Percentiles rank a stretch among this genome's conserved stretches.
phyloP scores from a whole-genome alignment of 2,888 invertebrate genomes.

The Tineola bisselliella region DNA sequence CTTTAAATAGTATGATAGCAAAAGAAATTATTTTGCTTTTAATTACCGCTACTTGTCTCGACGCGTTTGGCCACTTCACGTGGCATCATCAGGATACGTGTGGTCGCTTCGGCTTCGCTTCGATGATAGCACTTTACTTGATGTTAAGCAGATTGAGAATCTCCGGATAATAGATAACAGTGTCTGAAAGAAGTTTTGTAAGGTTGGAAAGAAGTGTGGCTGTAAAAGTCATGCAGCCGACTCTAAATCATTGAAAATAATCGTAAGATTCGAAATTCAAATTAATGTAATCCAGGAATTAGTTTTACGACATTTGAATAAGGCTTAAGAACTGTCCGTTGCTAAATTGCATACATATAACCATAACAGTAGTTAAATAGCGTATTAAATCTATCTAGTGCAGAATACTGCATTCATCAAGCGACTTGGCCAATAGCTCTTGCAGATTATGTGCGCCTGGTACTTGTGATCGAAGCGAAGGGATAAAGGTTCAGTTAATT shows the following conservation, averaged over 20 bases:
- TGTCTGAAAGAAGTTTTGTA: too few species aligned
- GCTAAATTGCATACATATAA: conserved; percentile 27
- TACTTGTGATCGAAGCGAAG: background rate
- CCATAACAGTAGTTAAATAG: conserved; percentile 38
- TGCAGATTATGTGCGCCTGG: background rate
- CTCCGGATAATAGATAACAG: too few species aligned
- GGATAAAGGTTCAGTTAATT: background rate
- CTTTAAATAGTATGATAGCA: too few species aligned
- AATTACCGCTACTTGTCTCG: too few species aligned
- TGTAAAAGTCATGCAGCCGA: too few species aligned
- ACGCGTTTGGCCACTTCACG: too few species aligned
- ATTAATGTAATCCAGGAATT: background rate
- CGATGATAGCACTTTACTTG: too few species aligned
- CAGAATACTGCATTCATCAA: conserved; percentile 32
- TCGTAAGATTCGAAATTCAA: background rate
- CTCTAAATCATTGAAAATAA: background rate
- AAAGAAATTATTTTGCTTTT: too few species aligned
- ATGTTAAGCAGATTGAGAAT: too few species aligned
- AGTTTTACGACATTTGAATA: conserved; percentile 14
- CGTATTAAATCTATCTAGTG: conserved; percentile 38
- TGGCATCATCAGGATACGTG: too few species aligned
- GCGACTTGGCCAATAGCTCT: background rate
- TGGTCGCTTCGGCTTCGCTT: too few species aligned
- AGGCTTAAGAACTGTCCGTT: conserved; percentile 9
- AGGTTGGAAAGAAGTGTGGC: too few species aligned